Conservation (phyloP, 1,140 invertebrate species). For the Doryteuthis pealeii region DNA sequence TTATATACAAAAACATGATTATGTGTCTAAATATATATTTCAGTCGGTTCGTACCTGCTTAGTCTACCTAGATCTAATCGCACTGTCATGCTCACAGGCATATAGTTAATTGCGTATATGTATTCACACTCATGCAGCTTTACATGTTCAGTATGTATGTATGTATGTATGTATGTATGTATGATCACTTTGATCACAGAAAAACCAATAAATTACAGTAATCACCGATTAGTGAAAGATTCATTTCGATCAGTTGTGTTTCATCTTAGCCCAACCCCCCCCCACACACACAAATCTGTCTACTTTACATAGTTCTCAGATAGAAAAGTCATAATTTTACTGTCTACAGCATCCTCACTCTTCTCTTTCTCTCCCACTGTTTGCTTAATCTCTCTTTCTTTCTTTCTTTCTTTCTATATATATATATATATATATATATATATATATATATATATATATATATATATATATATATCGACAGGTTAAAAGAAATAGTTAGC, state of each 20-base stretch:
- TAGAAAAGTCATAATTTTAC: too few species aligned
- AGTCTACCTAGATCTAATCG: background rate
- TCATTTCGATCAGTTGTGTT: background rate
- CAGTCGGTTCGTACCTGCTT: background rate
- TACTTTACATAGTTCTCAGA: too few species aligned
- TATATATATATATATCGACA: too few species aligned
- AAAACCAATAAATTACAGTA: background rate
- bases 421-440: too few species aligned
- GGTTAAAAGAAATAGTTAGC: too few species aligned
- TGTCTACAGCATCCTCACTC: too few species aligned
- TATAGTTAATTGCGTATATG: background rate
- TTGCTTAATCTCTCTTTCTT: too few species aligned
- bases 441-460: too few species aligned
- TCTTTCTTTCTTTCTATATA: too few species aligned
- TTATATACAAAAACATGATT: background rate
- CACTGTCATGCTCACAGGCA: background rate
- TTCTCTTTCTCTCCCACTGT: too few species aligned
- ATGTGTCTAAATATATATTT: background rate
- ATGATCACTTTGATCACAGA: background rate
- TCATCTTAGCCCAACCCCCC: background rate
- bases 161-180: conserved; percentile 19
- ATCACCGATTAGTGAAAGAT: background rate
- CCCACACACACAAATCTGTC: background rate
- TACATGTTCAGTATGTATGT: conserved; percentile 16
- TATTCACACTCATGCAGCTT: background rate